Percentiles rank a stretch among this genome's conserved stretches.
phyloP scores from a whole-genome alignment of 2,797 vertebrate genomes.

The Ateles fusciceps region DNA sequence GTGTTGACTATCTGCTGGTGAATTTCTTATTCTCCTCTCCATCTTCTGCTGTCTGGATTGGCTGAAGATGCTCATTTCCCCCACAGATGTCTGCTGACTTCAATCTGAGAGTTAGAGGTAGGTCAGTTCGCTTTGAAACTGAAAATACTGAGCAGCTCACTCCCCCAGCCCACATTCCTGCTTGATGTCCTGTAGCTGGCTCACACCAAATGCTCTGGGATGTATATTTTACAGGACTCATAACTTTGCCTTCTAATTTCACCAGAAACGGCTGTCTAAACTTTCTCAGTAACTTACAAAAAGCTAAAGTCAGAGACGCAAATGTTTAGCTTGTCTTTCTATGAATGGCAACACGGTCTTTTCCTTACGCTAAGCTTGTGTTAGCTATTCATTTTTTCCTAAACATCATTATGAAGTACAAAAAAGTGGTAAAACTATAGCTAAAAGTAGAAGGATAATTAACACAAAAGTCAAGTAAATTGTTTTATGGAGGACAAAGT shows the following conservation, averaged over 20 bases:
- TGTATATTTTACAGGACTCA: background rate
- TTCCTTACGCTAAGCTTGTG: background rate
- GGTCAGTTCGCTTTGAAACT: background rate
- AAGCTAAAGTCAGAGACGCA: background rate
- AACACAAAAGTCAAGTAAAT: background rate
- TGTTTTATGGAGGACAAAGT: background rate
- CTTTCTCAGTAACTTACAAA: background rate
- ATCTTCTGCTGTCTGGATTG: background rate
- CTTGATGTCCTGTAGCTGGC: background rate
- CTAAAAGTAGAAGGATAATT: background rate
- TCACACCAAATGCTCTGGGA: background rate
- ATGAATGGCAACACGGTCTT: background rate
- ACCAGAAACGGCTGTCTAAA: background rate
- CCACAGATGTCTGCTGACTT: background rate
- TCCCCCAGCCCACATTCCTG: background rate
- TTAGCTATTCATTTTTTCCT: background rate
- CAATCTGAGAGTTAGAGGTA: background rate
- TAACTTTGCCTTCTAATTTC: background rate
- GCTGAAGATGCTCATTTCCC: background rate
- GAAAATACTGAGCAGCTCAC: background rate
- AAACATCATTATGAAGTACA: background rate
- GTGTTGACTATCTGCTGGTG: background rate
- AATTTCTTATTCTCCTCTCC: background rate
- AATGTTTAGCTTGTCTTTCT: background rate
- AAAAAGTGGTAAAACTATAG: background rate